A percentile compares a stretch with the other conserved stretches of the same genome.
Conservation (phyloP, 2,888 invertebrate genomes). For the Petrolisthes cinctipes region DNA sequence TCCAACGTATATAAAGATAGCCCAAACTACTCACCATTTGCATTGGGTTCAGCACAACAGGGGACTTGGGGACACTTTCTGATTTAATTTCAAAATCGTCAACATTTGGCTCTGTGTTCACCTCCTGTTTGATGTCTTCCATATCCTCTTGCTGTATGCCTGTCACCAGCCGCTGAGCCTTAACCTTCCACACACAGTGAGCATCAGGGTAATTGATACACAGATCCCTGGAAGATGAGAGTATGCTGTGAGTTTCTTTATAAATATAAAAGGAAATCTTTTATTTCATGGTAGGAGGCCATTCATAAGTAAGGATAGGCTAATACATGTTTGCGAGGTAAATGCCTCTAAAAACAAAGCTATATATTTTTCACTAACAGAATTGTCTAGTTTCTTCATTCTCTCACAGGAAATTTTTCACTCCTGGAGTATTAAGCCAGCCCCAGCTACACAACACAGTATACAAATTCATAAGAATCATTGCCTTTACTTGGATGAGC, state of each 20-base stretch:
- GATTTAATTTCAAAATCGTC: not conserved
- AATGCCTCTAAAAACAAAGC: too few relatives aligned
- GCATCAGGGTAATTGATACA: conserved; percentile 27
- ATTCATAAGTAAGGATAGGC: too few relatives aligned
- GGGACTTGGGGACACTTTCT: not conserved
- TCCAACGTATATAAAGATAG: not conserved
- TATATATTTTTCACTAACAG: too few relatives aligned
- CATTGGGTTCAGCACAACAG: not conserved
- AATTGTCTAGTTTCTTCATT: too few relatives aligned
- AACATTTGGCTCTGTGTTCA: not conserved
- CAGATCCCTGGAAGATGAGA: conserved; percentile 13
- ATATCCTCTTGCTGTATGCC: conserved; percentile 20
- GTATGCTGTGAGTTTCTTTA: not conserved
- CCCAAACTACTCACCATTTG: conserved; percentile 17
- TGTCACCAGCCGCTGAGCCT: conserved; percentile 20
- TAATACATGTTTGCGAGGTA: too few relatives aligned
- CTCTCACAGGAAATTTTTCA: too few relatives aligned
- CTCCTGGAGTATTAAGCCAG: too few relatives aligned
- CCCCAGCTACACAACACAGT: too few relatives aligned
- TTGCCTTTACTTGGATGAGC: too few relatives aligned
- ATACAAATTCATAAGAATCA: too few relatives aligned
- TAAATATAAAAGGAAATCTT: too few relatives aligned
- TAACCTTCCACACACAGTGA: conserved; percentile 41
- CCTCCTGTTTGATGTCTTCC: not conserved
- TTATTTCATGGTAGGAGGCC: too few relatives aligned